These are phyloP conservation scores for Leptatherina wallacei DNA, from an alignment of 2,797 vertebrate genomes.

Conservation along the genomic window DNA sequence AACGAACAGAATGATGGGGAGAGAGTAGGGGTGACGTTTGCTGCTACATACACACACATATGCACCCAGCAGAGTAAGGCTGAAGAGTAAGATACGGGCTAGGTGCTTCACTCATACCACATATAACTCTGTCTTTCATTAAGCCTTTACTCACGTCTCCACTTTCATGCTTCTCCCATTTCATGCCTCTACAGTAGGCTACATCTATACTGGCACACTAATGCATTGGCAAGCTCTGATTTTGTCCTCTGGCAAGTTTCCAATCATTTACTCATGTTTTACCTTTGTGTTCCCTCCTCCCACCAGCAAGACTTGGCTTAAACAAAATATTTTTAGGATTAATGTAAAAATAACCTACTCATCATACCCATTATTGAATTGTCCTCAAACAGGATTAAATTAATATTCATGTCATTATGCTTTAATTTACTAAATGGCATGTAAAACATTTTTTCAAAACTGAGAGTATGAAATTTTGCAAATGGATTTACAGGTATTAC, in stretches of 20 bases:
- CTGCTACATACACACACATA: constrained; percentile 51
- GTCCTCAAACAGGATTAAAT: neutral
- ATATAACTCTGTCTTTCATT: constrained; percentile 17
- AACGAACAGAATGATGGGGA: constrained; percentile 21
- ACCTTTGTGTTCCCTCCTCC: constrained; percentile 7
- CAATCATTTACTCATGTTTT: constrained; percentile 25
- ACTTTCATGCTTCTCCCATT: constrained; percentile 39
- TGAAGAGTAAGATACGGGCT: constrained; percentile 58
- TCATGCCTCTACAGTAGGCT: constrained; percentile 12
- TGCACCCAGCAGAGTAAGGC: constrained; percentile 42
- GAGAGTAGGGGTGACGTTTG: constrained; percentile 41
- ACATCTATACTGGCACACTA: constrained; percentile 8
- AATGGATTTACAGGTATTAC: neutral
- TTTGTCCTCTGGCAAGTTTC: constrained; percentile 15
- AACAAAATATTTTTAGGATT: neutral
- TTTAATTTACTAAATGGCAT: neutral
- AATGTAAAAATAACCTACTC: neutral
- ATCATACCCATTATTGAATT: neutral
- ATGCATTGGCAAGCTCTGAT: constrained; percentile 10
- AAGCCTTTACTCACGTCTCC: constrained; percentile 34
- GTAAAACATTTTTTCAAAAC: neutral
- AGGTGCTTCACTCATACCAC: constrained; percentile 33
- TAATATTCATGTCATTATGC: neutral
- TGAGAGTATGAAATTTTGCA: too few species aligned
- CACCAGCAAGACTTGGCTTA: neutral